Percentiles rank a stretch among this genome's conserved stretches.
Conservation (phyloP, 2,797 vertebrate species). For the Notolepis coatsorum region DNA sequence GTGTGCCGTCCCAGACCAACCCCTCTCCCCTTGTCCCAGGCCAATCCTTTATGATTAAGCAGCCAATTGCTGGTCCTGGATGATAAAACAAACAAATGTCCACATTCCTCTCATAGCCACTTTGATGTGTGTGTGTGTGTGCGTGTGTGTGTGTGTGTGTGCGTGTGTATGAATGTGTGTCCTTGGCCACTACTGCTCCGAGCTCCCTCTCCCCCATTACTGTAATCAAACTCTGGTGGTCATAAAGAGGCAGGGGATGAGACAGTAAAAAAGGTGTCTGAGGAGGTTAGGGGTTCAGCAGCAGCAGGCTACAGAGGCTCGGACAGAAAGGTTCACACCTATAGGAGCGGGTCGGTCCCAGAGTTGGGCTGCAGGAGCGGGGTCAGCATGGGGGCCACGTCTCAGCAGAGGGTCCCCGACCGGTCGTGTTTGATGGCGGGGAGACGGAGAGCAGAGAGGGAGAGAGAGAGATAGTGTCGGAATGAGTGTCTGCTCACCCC, state of each 20-base stretch:
- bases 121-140: conserved; percentile 69
- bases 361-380: conserved; percentile 49
- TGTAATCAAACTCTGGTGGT: conserved; percentile 77
- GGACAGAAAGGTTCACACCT: conserved; percentile 73
- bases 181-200: conserved; percentile 48
- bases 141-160: neutral
- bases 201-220: conserved; percentile 28
- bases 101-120: conserved; percentile 73
- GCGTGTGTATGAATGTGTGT: conserved; percentile 8
- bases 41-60: conserved; percentile 70
- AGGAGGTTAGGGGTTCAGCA: conserved; percentile 27
- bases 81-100: conserved; percentile 77
- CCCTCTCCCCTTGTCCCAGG: conserved; percentile 48
- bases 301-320: conserved; percentile 1
- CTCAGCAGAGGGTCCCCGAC: conserved; percentile 54
- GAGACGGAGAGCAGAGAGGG: conserved; percentile 57
- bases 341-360: conserved; percentile 53
- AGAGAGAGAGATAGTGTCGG: conserved; percentile 19
- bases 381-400: conserved; percentile 46
- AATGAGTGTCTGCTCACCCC: conserved; percentile 6
- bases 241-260: conserved; percentile 72
- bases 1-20: conserved; percentile 2
- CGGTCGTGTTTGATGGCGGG: conserved; percentile 65
- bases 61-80: conserved; percentile 64
- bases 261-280: conserved; percentile 66